phyloP scores from a whole-genome alignment of 2,797 vertebrate species.

The Parauchenoglanis ngamensis region DNA sequence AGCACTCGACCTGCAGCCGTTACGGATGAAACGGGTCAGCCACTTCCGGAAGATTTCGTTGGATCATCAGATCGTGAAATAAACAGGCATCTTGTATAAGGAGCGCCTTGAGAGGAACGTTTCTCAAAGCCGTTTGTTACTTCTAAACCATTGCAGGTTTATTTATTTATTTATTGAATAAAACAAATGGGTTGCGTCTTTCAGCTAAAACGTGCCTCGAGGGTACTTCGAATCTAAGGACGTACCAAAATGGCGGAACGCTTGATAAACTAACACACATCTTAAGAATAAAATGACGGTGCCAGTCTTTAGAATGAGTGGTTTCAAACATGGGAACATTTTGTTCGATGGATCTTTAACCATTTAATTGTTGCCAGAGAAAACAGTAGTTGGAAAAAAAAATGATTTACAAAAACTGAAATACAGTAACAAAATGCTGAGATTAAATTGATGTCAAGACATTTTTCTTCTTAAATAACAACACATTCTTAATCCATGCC shows the following conservation, averaged over 20 bases:
- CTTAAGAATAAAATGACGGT: background rate
- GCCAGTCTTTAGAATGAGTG: background rate
- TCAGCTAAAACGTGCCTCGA: background rate
- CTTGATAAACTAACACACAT: background rate
- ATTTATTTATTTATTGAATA: background rate
- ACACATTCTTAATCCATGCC: background rate
- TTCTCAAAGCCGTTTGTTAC: background rate
- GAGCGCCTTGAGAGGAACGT: background rate
- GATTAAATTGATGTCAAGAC: background rate
- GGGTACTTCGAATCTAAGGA: background rate
- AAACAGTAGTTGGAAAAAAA: background rate
- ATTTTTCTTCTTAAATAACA: background rate
- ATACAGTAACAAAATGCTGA: background rate
- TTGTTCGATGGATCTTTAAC: background rate
- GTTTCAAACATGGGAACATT: background rate
- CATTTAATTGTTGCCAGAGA: background rate
- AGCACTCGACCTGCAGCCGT: slow-evolving; percentile 55
- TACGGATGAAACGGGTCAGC: slow-evolving; percentile 55
- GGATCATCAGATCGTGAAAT: slow-evolving; percentile 18
- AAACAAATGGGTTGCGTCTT: background rate
- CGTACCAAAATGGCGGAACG: background rate
- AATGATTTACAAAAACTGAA: background rate
- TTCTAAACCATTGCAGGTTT: background rate
- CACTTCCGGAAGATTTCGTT: slow-evolving; percentile 52
- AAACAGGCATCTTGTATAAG: background rate